These are phyloP conservation scores for Calliphora vicina DNA, from an alignment of 1,140 invertebrate species.

Conservation along the genomic window DNA sequence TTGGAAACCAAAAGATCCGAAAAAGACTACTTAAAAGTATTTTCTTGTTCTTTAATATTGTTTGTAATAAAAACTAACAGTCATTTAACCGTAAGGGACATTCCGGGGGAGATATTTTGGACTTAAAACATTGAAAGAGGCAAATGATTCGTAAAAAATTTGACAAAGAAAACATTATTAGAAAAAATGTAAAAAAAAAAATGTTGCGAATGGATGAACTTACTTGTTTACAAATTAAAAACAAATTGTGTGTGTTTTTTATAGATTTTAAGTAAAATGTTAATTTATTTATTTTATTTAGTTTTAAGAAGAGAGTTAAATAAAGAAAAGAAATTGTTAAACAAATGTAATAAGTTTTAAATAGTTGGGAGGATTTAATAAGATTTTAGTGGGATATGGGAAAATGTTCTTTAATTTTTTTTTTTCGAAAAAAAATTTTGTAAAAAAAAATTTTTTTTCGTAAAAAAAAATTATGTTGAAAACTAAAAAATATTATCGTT, in stretches of 20 bases:
- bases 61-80: background rate
- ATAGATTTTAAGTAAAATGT: conserved; percentile 3
- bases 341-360: no score
- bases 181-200: background rate
- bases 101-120: background rate
- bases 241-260: conserved; percentile 24
- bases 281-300: conserved; percentile 22
- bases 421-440: no score
- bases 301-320: background rate
- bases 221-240: conserved; percentile 17
- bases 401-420: no score
- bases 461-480: no score
- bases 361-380: no score
- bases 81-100: background rate
- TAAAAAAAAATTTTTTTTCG: no score
- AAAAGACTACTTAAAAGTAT: conserved; percentile 31
- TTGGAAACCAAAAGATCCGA: conserved; percentile 65
- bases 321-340: conserved; percentile 3
- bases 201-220: background rate
- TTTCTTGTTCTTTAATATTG: background rate
- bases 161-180: background rate
- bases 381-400: no score
- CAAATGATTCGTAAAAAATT: background rate
- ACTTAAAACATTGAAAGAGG: background rate
- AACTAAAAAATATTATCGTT: no score